Base-by-base conservation (phyloP, 2,888 invertebrate species). In the Diachrysia chrysitis region DNA sequence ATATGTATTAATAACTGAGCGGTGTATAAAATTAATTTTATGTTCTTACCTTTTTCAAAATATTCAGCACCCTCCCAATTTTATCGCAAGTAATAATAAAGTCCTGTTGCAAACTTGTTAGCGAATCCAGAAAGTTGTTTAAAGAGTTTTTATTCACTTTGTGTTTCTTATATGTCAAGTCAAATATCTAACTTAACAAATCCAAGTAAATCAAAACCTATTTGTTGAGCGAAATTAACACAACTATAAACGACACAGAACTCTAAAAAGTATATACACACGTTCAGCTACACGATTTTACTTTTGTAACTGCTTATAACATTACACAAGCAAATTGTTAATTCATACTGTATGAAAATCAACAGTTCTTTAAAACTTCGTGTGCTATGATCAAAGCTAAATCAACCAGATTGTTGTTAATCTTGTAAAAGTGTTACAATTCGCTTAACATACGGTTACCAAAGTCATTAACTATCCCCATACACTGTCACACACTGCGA, bases 51-150 rank as follows among this genome's bases (percentile, higher is more conserved):
- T 83, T 79, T 29, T 69, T 62, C 12, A 54, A 63, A 57, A 70
- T 67, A 64, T 58, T 37, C 67, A 55, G 69, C 55, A 63, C 65
- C n/a, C 55, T 68, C 56, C 62, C 66, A 69, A 69, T 64, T 74
- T 58, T 55, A 42, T 69, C 51, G 61, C 62, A 71, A 78, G 66
- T 69, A 76, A 80, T 70, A 67, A 71, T 62, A 63, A 68, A 76
- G 69, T 70, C 69, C 63, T 66, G 62, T 71, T 59, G 63, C 54
- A 58, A 85, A 81, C 81, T 85, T 81, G 72, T 69, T 64, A 69
- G 75, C 51, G 79, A 83, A 84, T 85, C 81, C 83, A 66, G 80
- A 83, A 87, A 84, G 75, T 85, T 84, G 69, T 63, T 75, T 81
- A 60, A 66, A 73, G 46, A 82, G 78, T 76, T 85, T 69, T 57